Base-by-base conservation (phyloP, 2,797 vertebrate genomes). In the Centropyge bicolor region DNA sequence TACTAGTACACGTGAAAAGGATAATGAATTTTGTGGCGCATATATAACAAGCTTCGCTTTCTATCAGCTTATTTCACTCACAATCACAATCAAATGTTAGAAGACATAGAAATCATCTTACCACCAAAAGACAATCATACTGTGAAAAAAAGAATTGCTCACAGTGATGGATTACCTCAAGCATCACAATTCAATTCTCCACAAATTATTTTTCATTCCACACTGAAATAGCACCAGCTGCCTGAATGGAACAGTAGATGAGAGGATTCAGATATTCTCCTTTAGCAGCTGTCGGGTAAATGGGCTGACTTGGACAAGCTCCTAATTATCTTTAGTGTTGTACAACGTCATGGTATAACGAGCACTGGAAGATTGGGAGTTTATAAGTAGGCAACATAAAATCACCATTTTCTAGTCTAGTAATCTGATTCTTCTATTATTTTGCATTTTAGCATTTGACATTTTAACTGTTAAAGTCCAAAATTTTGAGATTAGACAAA, bases 281-380 rank as follows among this genome's bases (percentile, higher is more conserved):
- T 49, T n/a, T 12, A n/a, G 45, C 56, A 20, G n/a, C 40, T 46
- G 9, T 27, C 7, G 35, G 0, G 2, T 46, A 48, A 20, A 46
- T 10, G 45, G 14, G 43, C 35, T 7, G 63, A 31, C 31, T 59
- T 52, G 38, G 19, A 62, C 45, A 49, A 31, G 51, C 62, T 57
- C 22, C 22, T 55, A 54, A 69, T 66, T 36, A 80, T 79, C 16
- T 43, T 38, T 8, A 46, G n/a, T 38, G 7, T 16, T 36, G 51
- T 62, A 46, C 20, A 7, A 9, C 22, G 35, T 73, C 19, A 10
- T 11, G 12, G 27, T 57, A 12, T 70, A 78, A 75, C 64, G 46
- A 62, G 60, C 41, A 4, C 11, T 48, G 52, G 31, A n/a, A 20
- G 63, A 52, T 75, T 45, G 27, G 27, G 27, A 31, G 27, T 31